phyloP scores from a whole-genome alignment of 2,113 vertebrate genomes.

The Candoia aspera region DNA sequence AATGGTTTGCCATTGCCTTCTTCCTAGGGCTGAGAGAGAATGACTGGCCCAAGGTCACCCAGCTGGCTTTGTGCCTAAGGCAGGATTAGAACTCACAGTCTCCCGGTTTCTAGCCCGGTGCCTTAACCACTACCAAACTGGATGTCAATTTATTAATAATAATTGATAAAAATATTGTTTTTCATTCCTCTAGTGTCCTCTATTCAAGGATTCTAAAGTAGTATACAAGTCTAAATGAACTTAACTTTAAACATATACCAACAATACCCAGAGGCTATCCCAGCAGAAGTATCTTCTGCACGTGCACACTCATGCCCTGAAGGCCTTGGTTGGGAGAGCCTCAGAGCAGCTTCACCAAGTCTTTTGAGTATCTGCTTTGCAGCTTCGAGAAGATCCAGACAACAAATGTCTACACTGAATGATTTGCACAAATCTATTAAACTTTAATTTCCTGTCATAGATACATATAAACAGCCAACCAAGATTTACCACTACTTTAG shows the following conservation, averaged over 20 bases:
- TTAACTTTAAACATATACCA: constrained; percentile 42
- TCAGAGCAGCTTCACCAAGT: background rate
- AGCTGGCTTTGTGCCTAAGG: too few relatives aligned
- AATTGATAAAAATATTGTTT: constrained; percentile 57
- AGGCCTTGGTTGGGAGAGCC: background rate
- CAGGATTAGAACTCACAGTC: too few relatives aligned
- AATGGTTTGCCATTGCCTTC: too few relatives aligned
- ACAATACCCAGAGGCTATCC: background rate
- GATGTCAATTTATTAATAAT: constrained; percentile 55
- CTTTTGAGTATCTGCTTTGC: background rate
- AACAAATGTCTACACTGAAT: background rate
- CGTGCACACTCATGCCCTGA: background rate
- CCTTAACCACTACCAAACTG: too few relatives aligned
- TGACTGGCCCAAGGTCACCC: too few relatives aligned
- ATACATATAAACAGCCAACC: background rate
- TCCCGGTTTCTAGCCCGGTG: too few relatives aligned
- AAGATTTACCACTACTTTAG: background rate
- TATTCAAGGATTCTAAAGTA: constrained; percentile 62
- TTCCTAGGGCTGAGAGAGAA: too few relatives aligned
- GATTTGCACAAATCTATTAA: background rate
- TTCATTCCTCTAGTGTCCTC: constrained; percentile 67
- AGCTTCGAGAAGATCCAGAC: background rate
- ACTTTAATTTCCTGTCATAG: background rate
- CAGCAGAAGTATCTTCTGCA: background rate
- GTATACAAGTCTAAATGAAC: constrained; percentile 66